These are phyloP conservation scores for Heterochromis multidens DNA, from an alignment of 2,113 vertebrate genomes.

Conservation along the genomic window DNA sequence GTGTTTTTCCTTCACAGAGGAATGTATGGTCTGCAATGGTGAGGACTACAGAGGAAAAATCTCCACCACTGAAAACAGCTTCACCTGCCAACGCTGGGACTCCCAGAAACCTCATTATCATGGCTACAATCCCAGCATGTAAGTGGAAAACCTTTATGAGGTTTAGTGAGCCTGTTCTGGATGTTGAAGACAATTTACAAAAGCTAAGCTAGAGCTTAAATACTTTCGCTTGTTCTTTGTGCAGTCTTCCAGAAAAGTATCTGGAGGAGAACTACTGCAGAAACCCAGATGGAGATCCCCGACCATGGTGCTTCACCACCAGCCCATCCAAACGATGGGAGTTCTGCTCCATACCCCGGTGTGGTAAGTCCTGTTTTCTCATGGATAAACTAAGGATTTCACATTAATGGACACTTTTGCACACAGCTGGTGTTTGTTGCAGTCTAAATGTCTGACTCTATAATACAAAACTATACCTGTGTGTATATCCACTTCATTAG, in stretches of 20 bases:
- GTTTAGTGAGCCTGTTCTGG: constrained; percentile 16
- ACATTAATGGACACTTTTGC: no score
- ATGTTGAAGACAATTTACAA: constrained; percentile 69
- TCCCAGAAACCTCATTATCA: constrained; percentile 86
- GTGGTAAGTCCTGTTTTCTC: constrained; percentile 77
- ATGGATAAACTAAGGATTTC: neutral
- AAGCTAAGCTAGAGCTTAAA: no score
- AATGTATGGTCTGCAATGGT: constrained; percentile 90
- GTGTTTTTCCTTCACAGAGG: constrained; percentile 55
- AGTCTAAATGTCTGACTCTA: no score
- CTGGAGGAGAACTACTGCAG: constrained; percentile 65
- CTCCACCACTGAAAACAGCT: constrained; percentile 75
- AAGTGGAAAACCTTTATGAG: constrained; percentile 34
- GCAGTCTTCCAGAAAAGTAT: constrained; percentile 52
- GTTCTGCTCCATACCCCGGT: constrained; percentile 84
- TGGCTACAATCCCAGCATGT: constrained; percentile 83
- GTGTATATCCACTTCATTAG: no score
- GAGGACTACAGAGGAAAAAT: constrained; percentile 87
- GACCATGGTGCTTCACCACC: constrained; percentile 50
- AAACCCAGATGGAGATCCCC: neutral
- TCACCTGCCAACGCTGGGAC: constrained; percentile 82
- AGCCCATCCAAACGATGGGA: constrained; percentile 85
- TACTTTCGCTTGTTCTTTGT: neutral
- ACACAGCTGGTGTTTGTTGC: neutral
- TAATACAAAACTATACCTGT: no score